Base-by-base conservation (phyloP, 2,797 vertebrate genomes). In the Tenualosa ilisha region DNA sequence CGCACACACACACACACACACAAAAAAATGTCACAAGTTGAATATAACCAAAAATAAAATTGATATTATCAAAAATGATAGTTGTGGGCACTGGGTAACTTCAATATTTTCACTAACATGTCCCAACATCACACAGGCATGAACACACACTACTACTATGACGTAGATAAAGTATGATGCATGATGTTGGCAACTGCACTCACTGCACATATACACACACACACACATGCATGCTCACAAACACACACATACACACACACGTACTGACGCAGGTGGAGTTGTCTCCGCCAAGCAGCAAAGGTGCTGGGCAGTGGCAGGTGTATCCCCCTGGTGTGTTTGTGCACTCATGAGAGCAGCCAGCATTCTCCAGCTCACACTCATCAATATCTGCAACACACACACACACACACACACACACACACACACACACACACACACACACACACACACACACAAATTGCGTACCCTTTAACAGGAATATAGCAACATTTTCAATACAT, bases 331-430 rank as follows among this genome's bases (percentile, higher is more conserved):
- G 90, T 82, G 90, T 90, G 92, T 96, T 96, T 82, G 84, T 93
- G 91, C 96, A 96, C 84, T 84, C 88, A 81, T 96, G 94, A 82
- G 95, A 95, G 86, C 96, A 96, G 85, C 92, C 94, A 0, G 95
- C 95, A 0, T 93, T 94, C 89, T 95, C 92, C 9, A 96, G 92
- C 90, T 95, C 95, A 90, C 95, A 96, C 91, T 96, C 95, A 63
- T 96, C 93, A 11, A 96, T 91, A 82, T 96, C 95, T 96, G 86
- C 31, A 51, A 89, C 17, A 84, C 72, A 83, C 43, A 85, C 17
- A 68, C 63, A 46, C 82, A 81, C 26, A 82, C 75, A 46, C 50
- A 81, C 54, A 86, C n/a, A 90, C 75, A 72, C 61, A 63, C n/a
- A 65, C 59, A 20, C 61, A 63, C n/a, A 63, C 61, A 63, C n/a